phyloP scores from a whole-genome alignment of 2,797 vertebrate species.

The Schizopygopsis pylzovi region DNA sequence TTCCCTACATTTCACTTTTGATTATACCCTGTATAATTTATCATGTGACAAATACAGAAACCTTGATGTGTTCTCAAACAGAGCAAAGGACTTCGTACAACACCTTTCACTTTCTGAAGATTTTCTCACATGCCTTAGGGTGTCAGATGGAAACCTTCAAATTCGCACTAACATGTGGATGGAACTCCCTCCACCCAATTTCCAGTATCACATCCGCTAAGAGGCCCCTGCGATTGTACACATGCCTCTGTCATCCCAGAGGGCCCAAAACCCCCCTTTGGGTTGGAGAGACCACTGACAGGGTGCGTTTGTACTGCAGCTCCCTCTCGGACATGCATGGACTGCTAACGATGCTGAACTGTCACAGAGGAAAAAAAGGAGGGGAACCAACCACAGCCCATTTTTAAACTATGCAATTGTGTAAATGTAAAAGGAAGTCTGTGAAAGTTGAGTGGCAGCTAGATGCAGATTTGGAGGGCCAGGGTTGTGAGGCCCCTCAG shows the following conservation, averaged over 20 bases:
- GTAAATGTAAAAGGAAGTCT: conserved; percentile 29
- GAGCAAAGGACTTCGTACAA: neutral
- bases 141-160: neutral
- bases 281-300: conserved; percentile 61
- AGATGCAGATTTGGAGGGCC: conserved; percentile 40
- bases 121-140: neutral
- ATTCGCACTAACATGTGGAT: neutral
- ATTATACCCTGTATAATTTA: no score
- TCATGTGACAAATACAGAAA: no score
- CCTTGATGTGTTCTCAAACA: conserved; percentile 12
- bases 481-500: conserved; percentile 3
- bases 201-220: conserved; percentile 22
- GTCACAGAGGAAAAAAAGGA: conserved; percentile 44
- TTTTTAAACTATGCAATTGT: conserved; percentile 27
- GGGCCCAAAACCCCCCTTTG: conserved; percentile 29
- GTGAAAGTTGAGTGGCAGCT: conserved; percentile 46
- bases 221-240: conserved; percentile 17
- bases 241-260: conserved; percentile 7
- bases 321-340: conserved; percentile 66
- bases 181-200: conserved; percentile 20
- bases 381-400: conserved; percentile 1
- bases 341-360: conserved; percentile 69
- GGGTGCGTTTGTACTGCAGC: conserved; percentile 66
- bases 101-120: conserved; percentile 7
- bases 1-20: no score